A percentile compares a stretch with the other conserved stretches of the same genome.
Conservation (phyloP, 2,797 vertebrate species). For the Poecilia gillii region DNA sequence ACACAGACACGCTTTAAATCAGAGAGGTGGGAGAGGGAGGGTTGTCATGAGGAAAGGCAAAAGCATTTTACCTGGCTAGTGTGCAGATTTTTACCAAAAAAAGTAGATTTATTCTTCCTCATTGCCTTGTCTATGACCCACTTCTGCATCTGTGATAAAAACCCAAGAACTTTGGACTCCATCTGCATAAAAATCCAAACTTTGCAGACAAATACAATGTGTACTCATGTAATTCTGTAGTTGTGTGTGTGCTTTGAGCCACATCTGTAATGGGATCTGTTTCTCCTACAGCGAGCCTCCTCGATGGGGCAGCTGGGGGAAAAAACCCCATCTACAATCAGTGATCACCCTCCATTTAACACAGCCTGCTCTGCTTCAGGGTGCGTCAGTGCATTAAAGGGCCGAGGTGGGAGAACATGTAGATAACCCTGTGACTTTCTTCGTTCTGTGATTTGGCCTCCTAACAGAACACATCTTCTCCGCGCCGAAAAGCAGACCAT, state of each 20-base stretch:
- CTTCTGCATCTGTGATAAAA: constrained; percentile 2
- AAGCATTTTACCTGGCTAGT: constrained; percentile 29
- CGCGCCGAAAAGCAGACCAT: constrained; percentile 47
- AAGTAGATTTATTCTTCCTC: constrained; percentile 22
- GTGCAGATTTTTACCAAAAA: constrained; percentile 19
- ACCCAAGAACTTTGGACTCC: constrained; percentile 29
- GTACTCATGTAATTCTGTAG: not conserved
- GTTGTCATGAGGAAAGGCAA: constrained; percentile 30
- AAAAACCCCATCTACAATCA: constrained; percentile 57
- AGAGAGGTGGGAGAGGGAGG: not conserved
- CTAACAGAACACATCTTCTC: constrained; percentile 61
- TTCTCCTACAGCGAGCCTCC: constrained; percentile 35
- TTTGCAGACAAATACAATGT: constrained; percentile 26
- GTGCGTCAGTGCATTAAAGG: constrained; percentile 55
- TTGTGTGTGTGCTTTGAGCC: constrained; percentile 11
- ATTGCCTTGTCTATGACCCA: not conserved
- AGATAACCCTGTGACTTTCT: constrained; percentile 64
- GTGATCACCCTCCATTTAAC: constrained; percentile 69
- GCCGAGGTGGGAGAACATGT: constrained; percentile 45
- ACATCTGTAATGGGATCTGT: constrained; percentile 63
- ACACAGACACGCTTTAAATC: constrained; percentile 29
- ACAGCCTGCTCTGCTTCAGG: constrained; percentile 54
- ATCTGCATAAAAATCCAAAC: constrained; percentile 12
- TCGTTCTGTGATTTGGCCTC: constrained; percentile 53
- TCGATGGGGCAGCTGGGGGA: constrained; percentile 59